Evolutionary conservation across 1,140 invertebrate species (phyloP).

Genomic region (Danaus melanippus): DNA sequence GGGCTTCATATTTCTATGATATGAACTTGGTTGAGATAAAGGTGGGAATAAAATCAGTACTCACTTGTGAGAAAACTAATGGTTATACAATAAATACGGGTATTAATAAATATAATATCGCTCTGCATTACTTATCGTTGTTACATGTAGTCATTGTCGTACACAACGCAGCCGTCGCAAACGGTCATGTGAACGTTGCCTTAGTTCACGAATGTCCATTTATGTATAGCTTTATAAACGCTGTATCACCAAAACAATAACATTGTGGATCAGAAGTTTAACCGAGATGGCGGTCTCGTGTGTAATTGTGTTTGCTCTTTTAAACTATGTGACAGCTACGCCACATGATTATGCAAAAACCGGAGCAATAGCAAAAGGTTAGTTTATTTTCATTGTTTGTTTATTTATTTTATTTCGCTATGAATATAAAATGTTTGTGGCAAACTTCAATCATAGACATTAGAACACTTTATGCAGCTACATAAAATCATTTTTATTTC

Average conservation of each 20-base stretch:
- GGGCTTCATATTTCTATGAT: too few species aligned
- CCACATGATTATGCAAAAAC: constrained; percentile 54
- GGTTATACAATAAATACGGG: too few species aligned
- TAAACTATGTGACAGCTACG: constrained; percentile 37
- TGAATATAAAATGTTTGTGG: not conserved
- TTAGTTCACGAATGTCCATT: constrained; percentile 44
- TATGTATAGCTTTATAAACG: constrained; percentile 67
- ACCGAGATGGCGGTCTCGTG: constrained; percentile 53
- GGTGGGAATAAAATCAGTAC: too few species aligned
- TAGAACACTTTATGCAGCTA: not conserved
- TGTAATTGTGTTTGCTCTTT: constrained; percentile 37
- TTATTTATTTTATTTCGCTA: not conserved
- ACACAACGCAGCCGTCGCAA: too few species aligned
- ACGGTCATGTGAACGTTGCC: too few species aligned
- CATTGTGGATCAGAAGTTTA: constrained; percentile 56
- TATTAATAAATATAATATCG: too few species aligned
- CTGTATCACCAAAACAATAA: constrained; percentile 35
- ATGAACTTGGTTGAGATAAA: too few species aligned
- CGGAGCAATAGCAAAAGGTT: constrained; percentile 47
- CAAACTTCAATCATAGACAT: not conserved
- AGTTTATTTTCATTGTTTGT: constrained; percentile 14
- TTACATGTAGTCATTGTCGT: too few species aligned
- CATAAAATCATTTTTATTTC: constrained; percentile 8
- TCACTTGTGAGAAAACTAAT: too few species aligned
- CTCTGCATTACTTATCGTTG: too few species aligned